Evolutionary conservation across 2,888 invertebrate species (phyloP).

Genomic region (Celastrina argiolus): DNA sequence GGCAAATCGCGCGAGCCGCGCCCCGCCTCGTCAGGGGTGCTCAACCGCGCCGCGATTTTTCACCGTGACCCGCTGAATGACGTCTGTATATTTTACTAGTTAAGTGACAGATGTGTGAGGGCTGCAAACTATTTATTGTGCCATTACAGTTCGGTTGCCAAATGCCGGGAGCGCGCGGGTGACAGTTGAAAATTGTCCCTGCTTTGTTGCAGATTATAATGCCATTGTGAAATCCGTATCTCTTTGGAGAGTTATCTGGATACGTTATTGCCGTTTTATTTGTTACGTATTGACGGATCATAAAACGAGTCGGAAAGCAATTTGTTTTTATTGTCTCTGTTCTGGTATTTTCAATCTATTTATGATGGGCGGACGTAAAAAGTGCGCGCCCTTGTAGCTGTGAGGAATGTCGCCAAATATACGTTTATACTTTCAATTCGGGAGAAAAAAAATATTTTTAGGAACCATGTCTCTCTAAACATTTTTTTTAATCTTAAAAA

Average conservation of each 20-base stretch:
- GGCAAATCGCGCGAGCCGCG: conserved; percentile 28
- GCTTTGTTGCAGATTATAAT: conserved; percentile 50
- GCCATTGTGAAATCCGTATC: conserved; percentile 42
- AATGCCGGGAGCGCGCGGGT: conserved; percentile 59
- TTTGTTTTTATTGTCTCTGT: conserved; percentile 61
- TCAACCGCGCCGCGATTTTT: conserved; percentile 64
- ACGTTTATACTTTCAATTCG: background rate
- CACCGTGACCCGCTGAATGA: conserved; percentile 66
- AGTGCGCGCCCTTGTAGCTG: conserved; percentile 32
- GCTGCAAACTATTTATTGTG: conserved; percentile 74
- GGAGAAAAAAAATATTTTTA: too few species aligned
- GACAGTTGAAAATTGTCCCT: conserved; percentile 66
- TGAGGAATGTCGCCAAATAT: conserved; percentile 19
- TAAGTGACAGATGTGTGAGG: conserved; percentile 75
- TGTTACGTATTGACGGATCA: conserved; percentile 58
- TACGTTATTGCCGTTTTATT: conserved; percentile 54
- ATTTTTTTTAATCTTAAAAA: background rate
- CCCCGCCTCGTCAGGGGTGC: conserved; percentile 53
- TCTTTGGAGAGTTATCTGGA: conserved; percentile 42
- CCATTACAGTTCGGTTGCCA: conserved; percentile 69
- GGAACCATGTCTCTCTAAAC: too few species aligned
- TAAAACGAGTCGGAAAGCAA: conserved; percentile 58
- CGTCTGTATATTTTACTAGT: conserved; percentile 77
- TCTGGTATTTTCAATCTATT: conserved; percentile 66
- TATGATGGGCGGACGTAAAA: conserved; percentile 55